phyloP scores from a whole-genome alignment of 2,797 vertebrate species.

The Pseudochirops corinnae region DNA sequence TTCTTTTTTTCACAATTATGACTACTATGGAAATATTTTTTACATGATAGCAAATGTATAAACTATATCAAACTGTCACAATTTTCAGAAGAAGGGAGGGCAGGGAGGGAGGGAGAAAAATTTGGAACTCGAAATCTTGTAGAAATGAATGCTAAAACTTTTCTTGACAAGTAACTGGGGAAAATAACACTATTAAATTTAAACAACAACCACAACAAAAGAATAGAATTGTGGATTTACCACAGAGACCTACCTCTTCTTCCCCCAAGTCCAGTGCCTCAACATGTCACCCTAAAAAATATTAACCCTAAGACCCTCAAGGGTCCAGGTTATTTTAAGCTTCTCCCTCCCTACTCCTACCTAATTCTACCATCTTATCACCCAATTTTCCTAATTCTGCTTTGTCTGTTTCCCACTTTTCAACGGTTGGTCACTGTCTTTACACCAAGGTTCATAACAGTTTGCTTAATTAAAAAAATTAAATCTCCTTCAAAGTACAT shows the following conservation, averaged over 20 bases:
- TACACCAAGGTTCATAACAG: constrained; percentile 22
- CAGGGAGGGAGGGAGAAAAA: no score
- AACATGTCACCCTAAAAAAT: constrained; percentile 13
- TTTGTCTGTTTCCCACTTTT: constrained; percentile 33
- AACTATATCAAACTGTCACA: no score
- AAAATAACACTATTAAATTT: no score
- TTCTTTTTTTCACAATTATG: no score
- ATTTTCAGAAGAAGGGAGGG: no score
- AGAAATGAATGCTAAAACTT: no score
- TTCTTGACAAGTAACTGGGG: no score
- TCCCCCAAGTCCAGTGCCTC: background rate
- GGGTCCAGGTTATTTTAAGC: background rate
- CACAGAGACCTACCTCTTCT: constrained; percentile 8
- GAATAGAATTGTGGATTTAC: background rate
- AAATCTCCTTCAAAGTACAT: constrained; percentile 64
- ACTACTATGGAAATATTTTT: no score
- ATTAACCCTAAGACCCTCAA: background rate
- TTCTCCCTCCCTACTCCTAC: background rate
- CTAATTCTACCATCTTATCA: background rate
- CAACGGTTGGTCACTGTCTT: constrained; percentile 43
- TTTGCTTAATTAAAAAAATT: constrained; percentile 24
- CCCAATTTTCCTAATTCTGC: background rate
- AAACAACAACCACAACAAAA: no score
- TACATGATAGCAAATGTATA: no score
- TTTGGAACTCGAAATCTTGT: no score